phyloP scores from a whole-genome alignment of 2,888 invertebrate genomes.

The Lithophane socia region DNA sequence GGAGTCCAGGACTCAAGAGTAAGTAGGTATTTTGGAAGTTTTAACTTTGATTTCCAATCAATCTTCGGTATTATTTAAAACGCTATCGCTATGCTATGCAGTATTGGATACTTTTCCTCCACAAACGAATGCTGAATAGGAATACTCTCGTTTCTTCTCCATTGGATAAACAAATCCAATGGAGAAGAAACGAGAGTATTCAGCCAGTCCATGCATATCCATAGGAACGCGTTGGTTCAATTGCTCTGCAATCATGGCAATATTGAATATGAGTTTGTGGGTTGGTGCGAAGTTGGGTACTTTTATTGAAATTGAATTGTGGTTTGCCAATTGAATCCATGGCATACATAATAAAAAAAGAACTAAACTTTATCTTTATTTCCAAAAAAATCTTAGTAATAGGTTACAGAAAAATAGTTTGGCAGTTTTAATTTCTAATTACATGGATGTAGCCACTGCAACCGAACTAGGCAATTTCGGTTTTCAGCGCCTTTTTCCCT shows the following conservation, averaged over 20 bases:
- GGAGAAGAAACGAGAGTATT: background rate
- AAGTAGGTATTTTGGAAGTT: background rate
- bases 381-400: too few relatives aligned
- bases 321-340: conserved; percentile 7
- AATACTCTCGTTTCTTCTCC: background rate
- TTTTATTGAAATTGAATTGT: conserved; percentile 22
- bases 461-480: too few relatives aligned
- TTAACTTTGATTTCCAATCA: background rate
- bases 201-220: background rate
- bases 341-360: too few relatives aligned
- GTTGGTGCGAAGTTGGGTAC: background rate
- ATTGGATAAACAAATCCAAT: background rate
- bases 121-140: background rate
- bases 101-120: background rate
- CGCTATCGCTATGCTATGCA: background rate
- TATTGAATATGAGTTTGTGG: background rate
- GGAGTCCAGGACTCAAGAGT: background rate
- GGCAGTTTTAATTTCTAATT: too few relatives aligned
- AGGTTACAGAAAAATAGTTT: too few relatives aligned
- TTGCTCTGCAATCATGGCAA: conserved; percentile 6
- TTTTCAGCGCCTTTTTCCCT: too few relatives aligned
- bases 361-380: too few relatives aligned
- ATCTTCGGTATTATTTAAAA: background rate
- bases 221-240: background rate
- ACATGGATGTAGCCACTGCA: too few relatives aligned